phyloP scores from a whole-genome alignment of 2,113 vertebrate species.

The Callospermophilus lateralis region DNA sequence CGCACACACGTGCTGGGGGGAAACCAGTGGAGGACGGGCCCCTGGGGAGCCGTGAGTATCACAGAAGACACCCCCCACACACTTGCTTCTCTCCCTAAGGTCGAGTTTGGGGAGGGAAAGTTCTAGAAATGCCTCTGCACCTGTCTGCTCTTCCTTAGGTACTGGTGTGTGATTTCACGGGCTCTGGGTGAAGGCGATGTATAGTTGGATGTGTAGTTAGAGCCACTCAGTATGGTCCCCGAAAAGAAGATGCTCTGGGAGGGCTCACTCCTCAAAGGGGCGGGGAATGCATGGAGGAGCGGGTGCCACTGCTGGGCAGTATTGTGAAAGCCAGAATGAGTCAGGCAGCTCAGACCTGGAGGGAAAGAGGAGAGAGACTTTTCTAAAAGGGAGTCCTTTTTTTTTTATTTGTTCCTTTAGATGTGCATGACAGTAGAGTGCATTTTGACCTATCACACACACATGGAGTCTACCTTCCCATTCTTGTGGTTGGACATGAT shows the following conservation, averaged over 20 bases:
- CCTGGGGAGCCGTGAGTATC: slow-evolving; percentile 97
- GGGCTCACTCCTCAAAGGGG: background rate
- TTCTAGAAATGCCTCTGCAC: too few relatives aligned
- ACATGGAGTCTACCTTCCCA: too few relatives aligned
- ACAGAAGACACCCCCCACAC: too few relatives aligned
- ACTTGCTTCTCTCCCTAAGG: too few relatives aligned
- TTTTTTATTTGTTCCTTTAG: too few relatives aligned
- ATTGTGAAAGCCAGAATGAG: background rate
- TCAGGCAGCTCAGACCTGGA: too few relatives aligned
- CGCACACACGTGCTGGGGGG: slow-evolving; percentile 87
- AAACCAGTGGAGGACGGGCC: slow-evolving; percentile 97
- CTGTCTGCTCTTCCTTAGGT: too few relatives aligned
- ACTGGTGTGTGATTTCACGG: background rate
- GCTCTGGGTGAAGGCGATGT: background rate
- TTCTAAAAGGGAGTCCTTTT: background rate
- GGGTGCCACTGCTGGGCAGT: background rate
- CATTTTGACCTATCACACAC: too few relatives aligned
- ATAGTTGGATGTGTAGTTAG: too few relatives aligned
- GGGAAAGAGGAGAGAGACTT: background rate
- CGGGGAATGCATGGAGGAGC: background rate
- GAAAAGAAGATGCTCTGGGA: background rate
- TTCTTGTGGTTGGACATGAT: too few relatives aligned
- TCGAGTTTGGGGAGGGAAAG: too few relatives aligned
- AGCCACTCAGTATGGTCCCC: background rate
- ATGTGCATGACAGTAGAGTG: too few relatives aligned